Evolutionary conservation across 2,797 vertebrate species (phyloP), one percentile per base, ranked within the genome.

Genomic region (Gymnothorax reevesii): DNA sequence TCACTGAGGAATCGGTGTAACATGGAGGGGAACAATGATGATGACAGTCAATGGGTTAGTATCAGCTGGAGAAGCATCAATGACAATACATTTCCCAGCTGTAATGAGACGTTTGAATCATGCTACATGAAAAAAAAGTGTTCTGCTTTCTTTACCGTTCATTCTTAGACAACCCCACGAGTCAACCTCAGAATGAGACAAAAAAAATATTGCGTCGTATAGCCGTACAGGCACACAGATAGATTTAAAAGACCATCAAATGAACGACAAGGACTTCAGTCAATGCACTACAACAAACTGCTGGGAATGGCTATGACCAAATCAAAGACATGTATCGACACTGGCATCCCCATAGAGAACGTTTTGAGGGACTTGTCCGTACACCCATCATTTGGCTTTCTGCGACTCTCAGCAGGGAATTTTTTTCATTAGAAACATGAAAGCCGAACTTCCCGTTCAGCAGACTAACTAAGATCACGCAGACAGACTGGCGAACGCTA

Each of bases 131-230:
- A n/a, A 52, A 27, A 69, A n/a, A 57, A 83, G 49, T 59, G 79
- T 71, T 84, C 27, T 9, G 15, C 2, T n/a, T 52, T 1, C 86
- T 57, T 83, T 83, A 52, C 2, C 85, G 17, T 49, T 64, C 4
- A 42, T 15, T 66, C 79, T 27, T 1, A 59, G 64, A 12, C 54
- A 71, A 42, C 79, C 25, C 25, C 52, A 52, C n/a, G 15, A 71
- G 55, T 84, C 64, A 77, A 84, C 77, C 64, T 79, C 57, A 79
- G 83, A 79, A 55, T 8, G 62, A 83, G 69, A 84, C 83, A 87
- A 59, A 79, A 82, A 64, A 57, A 55, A 71, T 15, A 25, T 73
- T 42, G 69, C 84, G 57, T 87, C 84, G 77, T 73, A 84, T 13
- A 62, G 60, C 22, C 22, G 20, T 57, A 73, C 75, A 77, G 66